phyloP scores from a whole-genome alignment of 2,888 invertebrate species.

The Troglohyphantes excavatus region DNA sequence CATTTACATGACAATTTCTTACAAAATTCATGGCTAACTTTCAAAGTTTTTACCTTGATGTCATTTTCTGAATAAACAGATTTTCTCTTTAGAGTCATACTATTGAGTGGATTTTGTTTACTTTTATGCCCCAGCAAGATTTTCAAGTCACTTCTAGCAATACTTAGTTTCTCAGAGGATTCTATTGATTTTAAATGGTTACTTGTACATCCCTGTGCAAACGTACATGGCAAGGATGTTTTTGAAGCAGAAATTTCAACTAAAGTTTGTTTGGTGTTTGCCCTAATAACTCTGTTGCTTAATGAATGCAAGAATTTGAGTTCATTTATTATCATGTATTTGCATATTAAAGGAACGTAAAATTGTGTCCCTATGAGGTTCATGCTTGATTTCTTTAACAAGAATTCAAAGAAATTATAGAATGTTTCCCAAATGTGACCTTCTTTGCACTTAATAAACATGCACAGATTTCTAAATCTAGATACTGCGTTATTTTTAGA shows the following conservation, averaged over 20 bases:
- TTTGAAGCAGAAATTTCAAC: background rate
- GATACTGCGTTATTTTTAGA: background rate
- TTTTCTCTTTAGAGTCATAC: conserved; percentile 13
- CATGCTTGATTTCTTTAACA: background rate
- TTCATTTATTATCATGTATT: background rate
- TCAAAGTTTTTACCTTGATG: background rate
- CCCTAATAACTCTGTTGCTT: background rate
- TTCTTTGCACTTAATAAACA: background rate
- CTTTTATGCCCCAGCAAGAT: background rate
- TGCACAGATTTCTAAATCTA: background rate
- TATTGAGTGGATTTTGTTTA: background rate
- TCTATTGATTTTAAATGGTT: background rate
- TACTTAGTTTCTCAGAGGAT: background rate
- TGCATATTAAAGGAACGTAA: background rate
- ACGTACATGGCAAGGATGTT: too few relatives aligned
- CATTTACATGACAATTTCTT: background rate
- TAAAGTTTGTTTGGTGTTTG: background rate
- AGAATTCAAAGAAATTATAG: background rate
- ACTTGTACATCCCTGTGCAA: background rate
- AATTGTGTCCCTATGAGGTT: background rate
- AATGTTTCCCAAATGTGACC: background rate
- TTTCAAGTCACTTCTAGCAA: background rate
- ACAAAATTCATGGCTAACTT: background rate
- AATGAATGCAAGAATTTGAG: background rate
- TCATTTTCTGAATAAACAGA: background rate